These are phyloP conservation scores for Genyomyrus donnyi DNA, from an alignment of 2,113 vertebrate genomes.

Conservation along the genomic window DNA sequence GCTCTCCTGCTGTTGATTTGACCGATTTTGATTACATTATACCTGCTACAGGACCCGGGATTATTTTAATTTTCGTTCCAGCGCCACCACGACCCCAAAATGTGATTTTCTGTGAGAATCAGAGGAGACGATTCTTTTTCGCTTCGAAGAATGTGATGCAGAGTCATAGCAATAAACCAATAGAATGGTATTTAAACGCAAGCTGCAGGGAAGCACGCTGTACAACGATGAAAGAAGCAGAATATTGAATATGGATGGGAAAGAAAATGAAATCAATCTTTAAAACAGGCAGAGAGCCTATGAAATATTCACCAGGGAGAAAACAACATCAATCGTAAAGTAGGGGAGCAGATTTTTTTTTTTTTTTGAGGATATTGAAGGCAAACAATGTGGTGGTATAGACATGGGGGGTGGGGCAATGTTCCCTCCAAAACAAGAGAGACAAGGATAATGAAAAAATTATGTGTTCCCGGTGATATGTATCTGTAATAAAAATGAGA, in stretches of 20 bases:
- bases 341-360: neutral
- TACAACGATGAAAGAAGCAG: constrained; percentile 10
- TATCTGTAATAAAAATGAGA: constrained; percentile 1
- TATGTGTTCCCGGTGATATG: neutral
- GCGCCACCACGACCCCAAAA: neutral
- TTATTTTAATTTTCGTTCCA: neutral
- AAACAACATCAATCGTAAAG: constrained; percentile 23
- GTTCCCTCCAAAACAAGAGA: neutral
- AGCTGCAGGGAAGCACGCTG: neutral
- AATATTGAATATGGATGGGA: constrained; percentile 22
- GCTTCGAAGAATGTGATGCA: neutral
- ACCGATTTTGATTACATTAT: neutral
- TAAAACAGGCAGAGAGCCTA: constrained; percentile 18
- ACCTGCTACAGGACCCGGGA: neutral
- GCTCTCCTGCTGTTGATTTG: neutral
- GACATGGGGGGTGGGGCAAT: neutral
- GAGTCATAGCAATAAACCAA: neutral
- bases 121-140: neutral
- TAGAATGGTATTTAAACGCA: neutral
- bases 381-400: constrained; percentile 2
- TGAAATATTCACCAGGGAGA: constrained; percentile 24
- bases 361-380: constrained; percentile 12
- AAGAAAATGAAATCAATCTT: constrained; percentile 22
- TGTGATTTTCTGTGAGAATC: neutral
- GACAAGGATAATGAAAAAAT: constrained; percentile 5